Conservation (phyloP, 2,797 vertebrate genomes). For the Momotus momota region DNA sequence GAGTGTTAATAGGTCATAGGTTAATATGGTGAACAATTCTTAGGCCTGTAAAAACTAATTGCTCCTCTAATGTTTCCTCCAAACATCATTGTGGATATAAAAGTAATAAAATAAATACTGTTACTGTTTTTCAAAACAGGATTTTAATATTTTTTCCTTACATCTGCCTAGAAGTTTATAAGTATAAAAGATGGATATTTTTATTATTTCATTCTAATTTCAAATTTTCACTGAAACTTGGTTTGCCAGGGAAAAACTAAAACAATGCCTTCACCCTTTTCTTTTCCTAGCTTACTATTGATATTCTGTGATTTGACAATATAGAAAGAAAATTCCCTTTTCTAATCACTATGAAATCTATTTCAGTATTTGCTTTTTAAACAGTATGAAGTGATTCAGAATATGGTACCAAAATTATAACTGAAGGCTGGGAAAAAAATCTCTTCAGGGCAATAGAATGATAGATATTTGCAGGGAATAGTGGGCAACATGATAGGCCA, state of each 20-base stretch:
- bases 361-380: background rate
- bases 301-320: background rate
- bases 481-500: background rate
- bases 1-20: background rate
- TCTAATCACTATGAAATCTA: background rate
- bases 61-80: background rate
- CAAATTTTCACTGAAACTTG: background rate
- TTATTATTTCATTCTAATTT: background rate
- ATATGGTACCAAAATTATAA: background rate
- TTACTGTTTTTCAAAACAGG: background rate
- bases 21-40: background rate
- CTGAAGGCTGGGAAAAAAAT: background rate
- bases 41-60: background rate
- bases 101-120: background rate
- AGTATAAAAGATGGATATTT: background rate
- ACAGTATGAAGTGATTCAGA: background rate
- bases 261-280: fast-evolving
- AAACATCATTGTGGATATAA: background rate
- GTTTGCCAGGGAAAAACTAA: background rate
- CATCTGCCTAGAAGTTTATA: background rate
- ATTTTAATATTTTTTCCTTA: background rate
- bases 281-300: background rate
- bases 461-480: background rate
- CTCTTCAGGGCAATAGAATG: background rate
- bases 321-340: background rate